Conservation (phyloP, 2,113 vertebrate species). For the Falcunculus frontatus region DNA sequence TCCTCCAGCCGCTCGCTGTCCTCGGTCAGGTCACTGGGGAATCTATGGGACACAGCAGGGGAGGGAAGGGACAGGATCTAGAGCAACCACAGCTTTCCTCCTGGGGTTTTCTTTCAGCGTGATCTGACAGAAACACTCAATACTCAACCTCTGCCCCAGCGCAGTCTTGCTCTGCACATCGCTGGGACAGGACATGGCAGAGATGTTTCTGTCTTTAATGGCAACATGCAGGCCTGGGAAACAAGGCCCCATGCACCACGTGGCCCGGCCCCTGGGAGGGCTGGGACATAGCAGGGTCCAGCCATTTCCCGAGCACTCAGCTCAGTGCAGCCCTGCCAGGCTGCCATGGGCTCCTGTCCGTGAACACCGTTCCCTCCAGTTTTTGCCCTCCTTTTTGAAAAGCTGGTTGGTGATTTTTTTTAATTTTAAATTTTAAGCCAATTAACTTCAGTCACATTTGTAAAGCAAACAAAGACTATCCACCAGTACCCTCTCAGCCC, state of each 20-base stretch:
- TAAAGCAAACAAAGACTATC: not conserved
- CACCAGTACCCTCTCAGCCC: not conserved
- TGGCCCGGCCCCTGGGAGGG: not conserved
- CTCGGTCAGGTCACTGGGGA: conserved; percentile 71
- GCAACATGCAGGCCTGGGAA: not conserved
- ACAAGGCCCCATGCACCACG: fast-evolving
- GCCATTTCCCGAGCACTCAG: not conserved
- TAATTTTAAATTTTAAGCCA: not conserved
- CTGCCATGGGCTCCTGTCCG: not conserved
- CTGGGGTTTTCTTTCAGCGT: fast-evolving
- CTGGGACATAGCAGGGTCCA: not conserved
- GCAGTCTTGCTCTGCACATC: not conserved
- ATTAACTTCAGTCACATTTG: not conserved
- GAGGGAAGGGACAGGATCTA: not conserved
- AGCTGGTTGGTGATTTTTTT: not conserved
- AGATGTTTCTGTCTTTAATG: not conserved
- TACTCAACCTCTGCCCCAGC: not conserved
- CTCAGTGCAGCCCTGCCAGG: not conserved
- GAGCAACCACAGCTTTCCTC: not conserved
- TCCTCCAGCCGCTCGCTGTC: conserved; percentile 70
- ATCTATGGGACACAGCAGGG: conserved; percentile 36
- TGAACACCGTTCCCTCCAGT: not conserved
- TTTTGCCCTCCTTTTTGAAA: not conserved
- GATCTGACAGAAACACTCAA: not conserved
- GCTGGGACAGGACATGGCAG: fast-evolving